phyloP scores from a whole-genome alignment of 1,140 invertebrate species.

The Steinernema khuongi region DNA sequence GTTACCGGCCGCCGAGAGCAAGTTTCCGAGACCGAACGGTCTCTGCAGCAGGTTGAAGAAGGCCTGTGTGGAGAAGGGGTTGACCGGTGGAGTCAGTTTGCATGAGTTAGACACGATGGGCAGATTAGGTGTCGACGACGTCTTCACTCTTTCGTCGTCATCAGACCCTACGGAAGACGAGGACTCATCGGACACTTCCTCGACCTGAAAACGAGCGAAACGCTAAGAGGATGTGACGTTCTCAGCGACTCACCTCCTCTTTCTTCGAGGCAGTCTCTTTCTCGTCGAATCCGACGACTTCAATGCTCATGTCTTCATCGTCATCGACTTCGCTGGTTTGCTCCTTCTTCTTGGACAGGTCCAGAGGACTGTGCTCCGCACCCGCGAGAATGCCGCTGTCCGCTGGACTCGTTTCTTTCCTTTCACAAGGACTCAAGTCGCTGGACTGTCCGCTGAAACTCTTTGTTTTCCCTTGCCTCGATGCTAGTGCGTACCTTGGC shows the following conservation, averaged over 20 bases:
- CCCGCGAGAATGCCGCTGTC: not conserved
- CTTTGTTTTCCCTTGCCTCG: constrained; percentile 18
- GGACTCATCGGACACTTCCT: constrained; percentile 27
- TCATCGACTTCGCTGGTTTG: constrained; percentile 61
- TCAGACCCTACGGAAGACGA: constrained; percentile 14
- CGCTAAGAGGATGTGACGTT: constrained; percentile 19
- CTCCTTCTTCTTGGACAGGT: constrained; percentile 68
- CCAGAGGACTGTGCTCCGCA: constrained; percentile 57
- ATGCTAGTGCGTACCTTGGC: constrained; percentile 59
- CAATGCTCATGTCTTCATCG: constrained; percentile 40
- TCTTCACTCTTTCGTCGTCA: constrained; percentile 24
- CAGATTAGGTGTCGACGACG: not conserved
- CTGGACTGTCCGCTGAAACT: constrained; percentile 53
- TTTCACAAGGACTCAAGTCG: constrained; percentile 64
- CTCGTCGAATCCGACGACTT: constrained; percentile 39
- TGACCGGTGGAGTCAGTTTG: constrained; percentile 45
- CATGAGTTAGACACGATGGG: not conserved
- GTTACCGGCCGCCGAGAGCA: constrained; percentile 13
- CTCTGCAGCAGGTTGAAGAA: constrained; percentile 42
- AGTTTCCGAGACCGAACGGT: constrained; percentile 19
- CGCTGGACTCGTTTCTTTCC: constrained; percentile 38
- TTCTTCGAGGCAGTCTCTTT: constrained; percentile 27
- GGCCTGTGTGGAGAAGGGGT: constrained; percentile 42
- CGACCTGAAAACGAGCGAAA: constrained; percentile 17
- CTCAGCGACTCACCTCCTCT: not conserved